These are phyloP conservation scores for Pavo muticus DNA, from an alignment of 2,113 vertebrate genomes.

Conservation along the genomic window DNA sequence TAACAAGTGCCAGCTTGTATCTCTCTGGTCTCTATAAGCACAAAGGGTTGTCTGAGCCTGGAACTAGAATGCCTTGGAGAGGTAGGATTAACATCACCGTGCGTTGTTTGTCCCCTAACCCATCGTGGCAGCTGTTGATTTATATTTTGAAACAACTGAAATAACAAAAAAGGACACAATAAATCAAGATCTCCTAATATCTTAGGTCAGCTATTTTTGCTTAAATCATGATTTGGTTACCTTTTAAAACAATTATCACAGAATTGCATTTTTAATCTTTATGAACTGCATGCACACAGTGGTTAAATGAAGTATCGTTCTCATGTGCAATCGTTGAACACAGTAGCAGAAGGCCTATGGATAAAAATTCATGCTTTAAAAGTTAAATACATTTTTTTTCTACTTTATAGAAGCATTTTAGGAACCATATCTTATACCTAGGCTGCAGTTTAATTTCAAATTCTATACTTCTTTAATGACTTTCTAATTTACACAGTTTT, in stretches of 20 bases:
- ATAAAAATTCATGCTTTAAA: neutral
- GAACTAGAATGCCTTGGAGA: neutral
- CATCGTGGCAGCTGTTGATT: neutral
- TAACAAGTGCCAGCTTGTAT: neutral
- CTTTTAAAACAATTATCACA: neutral
- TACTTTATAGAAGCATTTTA: conserved; percentile 58
- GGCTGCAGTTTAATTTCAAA: conserved; percentile 76
- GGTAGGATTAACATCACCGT: neutral
- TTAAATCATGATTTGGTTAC: neutral
- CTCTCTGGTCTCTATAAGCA: neutral
- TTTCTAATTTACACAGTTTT: conserved; percentile 87
- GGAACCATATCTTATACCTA: conserved; percentile 50
- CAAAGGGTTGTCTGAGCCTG: neutral
- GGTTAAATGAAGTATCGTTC: neutral
- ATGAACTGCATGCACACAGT: neutral
- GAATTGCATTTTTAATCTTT: neutral
- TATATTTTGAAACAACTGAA: conserved; percentile 9
- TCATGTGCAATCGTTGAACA: neutral
- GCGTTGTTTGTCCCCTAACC: neutral
- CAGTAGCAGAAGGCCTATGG: conserved; percentile 32
- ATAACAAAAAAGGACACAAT: neutral
- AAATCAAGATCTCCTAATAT: neutral
- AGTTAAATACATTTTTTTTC: conserved; percentile 21
- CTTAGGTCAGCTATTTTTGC: neutral
- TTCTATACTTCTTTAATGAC: conserved; percentile 76